Evolutionary conservation across 1,140 invertebrate species (phyloP).

Genomic region (Brachionus plicatilis): DNA sequence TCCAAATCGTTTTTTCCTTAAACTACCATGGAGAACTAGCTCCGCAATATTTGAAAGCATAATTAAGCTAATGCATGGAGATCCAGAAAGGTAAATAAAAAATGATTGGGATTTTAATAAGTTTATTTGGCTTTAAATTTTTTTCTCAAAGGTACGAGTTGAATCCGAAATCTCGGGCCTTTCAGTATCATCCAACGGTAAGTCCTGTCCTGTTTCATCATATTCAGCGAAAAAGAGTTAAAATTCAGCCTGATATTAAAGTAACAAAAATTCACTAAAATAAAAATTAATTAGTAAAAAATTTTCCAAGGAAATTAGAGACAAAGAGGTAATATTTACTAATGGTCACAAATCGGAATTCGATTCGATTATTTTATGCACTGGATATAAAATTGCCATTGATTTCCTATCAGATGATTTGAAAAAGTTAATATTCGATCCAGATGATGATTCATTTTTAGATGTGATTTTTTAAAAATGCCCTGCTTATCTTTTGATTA

Average conservation of each 20-base stretch:
- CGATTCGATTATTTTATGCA: constrained; percentile 18
- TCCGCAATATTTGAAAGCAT: constrained; percentile 46
- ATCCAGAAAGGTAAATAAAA: constrained; percentile 46
- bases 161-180: constrained; percentile 50
- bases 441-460: background rate
- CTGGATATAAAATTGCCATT: constrained; percentile 6
- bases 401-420: constrained; percentile 20
- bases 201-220: constrained; percentile 51
- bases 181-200: constrained; percentile 52
- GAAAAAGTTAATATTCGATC: constrained; percentile 1
- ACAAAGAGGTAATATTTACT: background rate
- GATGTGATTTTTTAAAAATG: constrained; percentile 4
- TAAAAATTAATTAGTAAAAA: background rate
- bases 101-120: background rate
- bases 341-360: background rate
- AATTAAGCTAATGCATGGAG: constrained; percentile 46
- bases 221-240: constrained; percentile 49
- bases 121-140: background rate
- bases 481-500: background rate
- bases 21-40: constrained; percentile 45
- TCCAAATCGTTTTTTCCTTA: constrained; percentile 47
- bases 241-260: constrained; percentile 48
- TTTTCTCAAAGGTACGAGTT: constrained; percentile 47
- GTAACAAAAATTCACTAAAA: constrained; percentile 41
- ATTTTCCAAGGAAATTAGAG: background rate